Base-by-base conservation (phyloP, 1,140 invertebrate genomes). In the Drosophila ambigua region DNA sequence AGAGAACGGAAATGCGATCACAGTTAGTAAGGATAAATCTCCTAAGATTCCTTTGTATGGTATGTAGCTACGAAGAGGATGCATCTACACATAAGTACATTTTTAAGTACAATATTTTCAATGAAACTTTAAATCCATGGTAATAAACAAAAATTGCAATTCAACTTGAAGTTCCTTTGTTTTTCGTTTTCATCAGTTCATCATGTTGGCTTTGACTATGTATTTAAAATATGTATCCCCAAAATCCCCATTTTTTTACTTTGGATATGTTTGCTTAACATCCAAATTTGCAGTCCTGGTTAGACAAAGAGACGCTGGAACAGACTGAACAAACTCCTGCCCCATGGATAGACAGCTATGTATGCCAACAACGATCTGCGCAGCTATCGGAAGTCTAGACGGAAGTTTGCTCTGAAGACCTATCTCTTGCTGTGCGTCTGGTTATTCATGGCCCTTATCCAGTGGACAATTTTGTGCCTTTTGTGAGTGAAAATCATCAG, bases 361-460 rank as follows among this genome's bases (percentile, higher is more conserved):
- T 43, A 53, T 31, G 28, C 2, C n/a, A 31, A 24, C 3, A 35
- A 58, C 4, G 46, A 49, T 6, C 7, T 66, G 9, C 35, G 35
- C 3, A n/a, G 9, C 1, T 84, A 84, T 35, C 73, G 49, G 23
- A 53, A 11, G 16, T 60, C 48, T 3, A 62, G 80, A 26, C 48
- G 11, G 13, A 23, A 31, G 24, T 84, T 84, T 28, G 39, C 80
- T 0, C 0, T 51, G 0, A 76, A 49, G n/a, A 45, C 50, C 0
- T 84, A 84, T 41, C 15, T 57, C 3, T 1, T 84, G 0, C 15
- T 79, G 4, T 2, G 13, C 9, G 0, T 84, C 5, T 84, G 72
- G 80, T 41, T 77, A 2, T 0, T 66, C 5, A 20, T 84, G 31
- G 76, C 72, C 2, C 0, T 84, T 2, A 2, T 41, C 15, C 80